Evolutionary conservation across 1,140 invertebrate species (phyloP).

Genomic region (Macrostomum lignano): DNA sequence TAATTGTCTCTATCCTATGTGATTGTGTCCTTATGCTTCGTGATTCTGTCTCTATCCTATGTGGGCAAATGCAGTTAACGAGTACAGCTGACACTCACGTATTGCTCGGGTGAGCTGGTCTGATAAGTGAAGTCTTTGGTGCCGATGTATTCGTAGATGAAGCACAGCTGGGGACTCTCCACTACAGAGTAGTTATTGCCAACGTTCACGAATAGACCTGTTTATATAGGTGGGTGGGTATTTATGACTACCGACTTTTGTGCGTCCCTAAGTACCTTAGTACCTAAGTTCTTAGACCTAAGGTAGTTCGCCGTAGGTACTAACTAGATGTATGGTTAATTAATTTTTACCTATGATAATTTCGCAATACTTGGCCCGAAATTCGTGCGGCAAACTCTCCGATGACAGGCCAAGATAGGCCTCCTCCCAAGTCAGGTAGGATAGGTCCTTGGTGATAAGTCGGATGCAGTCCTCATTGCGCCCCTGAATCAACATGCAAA

Average conservation of each 20-base stretch:
- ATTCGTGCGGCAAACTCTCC: constrained; percentile 14
- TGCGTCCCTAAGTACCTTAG: no score
- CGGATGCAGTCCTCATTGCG: constrained; percentile 20
- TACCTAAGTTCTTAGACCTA: no score
- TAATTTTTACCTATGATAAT: constrained; percentile 23
- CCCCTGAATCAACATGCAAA: no score
- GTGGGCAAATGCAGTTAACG: no score
- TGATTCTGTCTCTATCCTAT: no score
- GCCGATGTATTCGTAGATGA: constrained; percentile 22
- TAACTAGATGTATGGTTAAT: no score
- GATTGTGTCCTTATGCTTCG: no score
- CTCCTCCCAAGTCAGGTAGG: constrained; percentile 23
- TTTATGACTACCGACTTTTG: no score
- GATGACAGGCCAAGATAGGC: constrained; percentile 18
- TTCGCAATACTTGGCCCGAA: constrained; percentile 22
- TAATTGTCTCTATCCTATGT: no score
- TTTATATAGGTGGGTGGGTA: no score
- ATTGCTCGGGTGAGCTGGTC: constrained; percentile 1
- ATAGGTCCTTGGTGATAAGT: constrained; percentile 19
- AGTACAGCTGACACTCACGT: neutral
- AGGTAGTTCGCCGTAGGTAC: no score
- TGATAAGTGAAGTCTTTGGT: constrained; percentile 1
- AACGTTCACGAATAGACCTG: constrained; percentile 24
- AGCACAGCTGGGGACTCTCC: constrained; percentile 18
- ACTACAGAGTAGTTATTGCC: constrained; percentile 19